Base-by-base conservation (phyloP, 2,797 vertebrate species). In the Dendrocincla fuliginosa region DNA sequence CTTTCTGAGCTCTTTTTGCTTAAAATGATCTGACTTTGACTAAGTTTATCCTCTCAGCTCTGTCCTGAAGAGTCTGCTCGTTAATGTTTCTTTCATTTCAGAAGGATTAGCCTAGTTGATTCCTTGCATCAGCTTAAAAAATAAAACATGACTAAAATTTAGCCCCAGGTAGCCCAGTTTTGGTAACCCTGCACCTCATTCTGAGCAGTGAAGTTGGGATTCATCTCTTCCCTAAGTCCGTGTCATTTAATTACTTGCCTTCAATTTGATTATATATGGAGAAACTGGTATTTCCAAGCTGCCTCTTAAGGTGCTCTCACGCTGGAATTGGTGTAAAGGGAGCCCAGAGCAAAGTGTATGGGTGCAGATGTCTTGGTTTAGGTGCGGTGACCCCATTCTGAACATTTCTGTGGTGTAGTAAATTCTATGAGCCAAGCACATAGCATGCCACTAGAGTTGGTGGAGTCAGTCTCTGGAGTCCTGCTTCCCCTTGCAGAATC, bases 261-360 rank as follows among this genome's bases (percentile, higher is more conserved):
- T 77, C 47, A 6, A 0, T 59, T 39, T 24, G 24, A 17, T 46
- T 9, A 5, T 27, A 2, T 2, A 3, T 8, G 10, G 35, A 10
- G 35, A 42, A 87, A 18, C 15, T 30, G 57, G 13, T 52, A 6
- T 56, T 74, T 71, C 44, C n/a, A 4, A 74, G 57, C 10, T 47
- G 2, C 52, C 33, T 55, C 49, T 83, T 5, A 4, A 11, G 47
- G 5, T 27, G 35, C 19, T 19, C 1, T 61, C 14, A 4, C 23
- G 39, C 28, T 37, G 37, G 44, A 52, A 32, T 15, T 65, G 60
- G 28, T 46, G 2, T 35, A 10, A 76, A 42, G 27, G 44, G 47
- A 67, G 53, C 41, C 30, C 49, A 10, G 57, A 41, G 17, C 25
- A 4, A 61, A 53, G 39, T 13, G 13, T 27, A 57, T 14, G 30